A percentile compares a stretch with the other conserved stretches of the same genome.
phyloP scores from a whole-genome alignment of 2,888 invertebrate genomes.

The Drosophila borborema region DNA sequence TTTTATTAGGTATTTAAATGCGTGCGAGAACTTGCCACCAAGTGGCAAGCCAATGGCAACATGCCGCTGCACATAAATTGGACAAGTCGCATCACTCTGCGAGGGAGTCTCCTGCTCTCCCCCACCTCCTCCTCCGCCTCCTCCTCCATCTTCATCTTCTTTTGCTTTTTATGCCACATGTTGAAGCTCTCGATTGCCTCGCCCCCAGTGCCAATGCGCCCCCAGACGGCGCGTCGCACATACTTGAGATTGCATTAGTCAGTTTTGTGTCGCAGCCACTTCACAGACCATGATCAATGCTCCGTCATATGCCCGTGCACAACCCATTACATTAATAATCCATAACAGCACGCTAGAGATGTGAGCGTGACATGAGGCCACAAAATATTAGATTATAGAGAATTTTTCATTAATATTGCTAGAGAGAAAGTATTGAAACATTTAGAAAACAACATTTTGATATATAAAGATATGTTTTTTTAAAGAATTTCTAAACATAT shows the following conservation, averaged over 20 bases:
- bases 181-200: conserved; percentile 49
- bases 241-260: conserved; percentile 81
- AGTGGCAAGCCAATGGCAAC: conserved; percentile 76
- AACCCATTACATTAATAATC: conserved; percentile 83
- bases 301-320: conserved; percentile 68
- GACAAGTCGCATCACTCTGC: conserved; percentile 48
- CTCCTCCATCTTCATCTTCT: neutral
- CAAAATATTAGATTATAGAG: neutral
- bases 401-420: neutral
- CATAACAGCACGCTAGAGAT: conserved; percentile 45
- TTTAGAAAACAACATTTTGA: too few relatives aligned
- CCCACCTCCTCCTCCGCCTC: neutral
- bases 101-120: conserved; percentile 33
- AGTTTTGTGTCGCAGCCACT: conserved; percentile 64
- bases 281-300: conserved; percentile 74
- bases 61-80: conserved; percentile 77
- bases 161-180: conserved; percentile 64
- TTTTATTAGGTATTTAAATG: conserved; percentile 82
- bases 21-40: conserved; percentile 78
- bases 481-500: too few relatives aligned
- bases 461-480: too few relatives aligned
- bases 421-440: neutral
- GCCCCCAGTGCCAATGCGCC: conserved; percentile 7
- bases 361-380: conserved; percentile 4
- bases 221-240: conserved; percentile 60